phyloP scores from a whole-genome alignment of 92 coral and sea anemone genomes.

The Phenganax subtilis region DNA sequence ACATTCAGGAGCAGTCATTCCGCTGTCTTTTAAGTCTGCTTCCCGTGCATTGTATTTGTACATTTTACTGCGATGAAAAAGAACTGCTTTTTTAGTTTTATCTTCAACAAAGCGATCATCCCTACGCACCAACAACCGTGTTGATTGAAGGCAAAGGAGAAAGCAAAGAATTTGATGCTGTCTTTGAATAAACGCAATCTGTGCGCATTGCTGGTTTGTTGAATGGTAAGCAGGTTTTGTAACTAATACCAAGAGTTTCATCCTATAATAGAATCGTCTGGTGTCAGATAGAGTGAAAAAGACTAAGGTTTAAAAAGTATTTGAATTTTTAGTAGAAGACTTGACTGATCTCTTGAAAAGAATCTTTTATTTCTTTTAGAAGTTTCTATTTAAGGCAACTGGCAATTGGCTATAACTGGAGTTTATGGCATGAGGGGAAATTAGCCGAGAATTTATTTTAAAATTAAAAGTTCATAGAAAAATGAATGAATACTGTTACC shows the following conservation, averaged over 20 bases:
- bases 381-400: no score
- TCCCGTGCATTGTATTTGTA: neutral
- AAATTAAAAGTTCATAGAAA: neutral
- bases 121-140: conserved; percentile 59
- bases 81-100: conserved; percentile 42
- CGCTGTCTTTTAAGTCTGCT: neutral
- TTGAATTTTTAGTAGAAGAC: no score
- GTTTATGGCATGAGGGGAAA: neutral
- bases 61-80: no score
- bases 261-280: neutral
- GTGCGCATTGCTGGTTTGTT: neutral
- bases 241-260: neutral
- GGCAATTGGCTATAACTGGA: no score
- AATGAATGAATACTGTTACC: neutral
- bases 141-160: conserved; percentile 58
- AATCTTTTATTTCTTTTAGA: no score
- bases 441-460: neutral
- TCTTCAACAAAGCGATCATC: conserved; percentile 58
- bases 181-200: conserved; percentile 28
- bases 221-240: neutral
- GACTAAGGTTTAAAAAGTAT: no score
- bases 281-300: neutral
- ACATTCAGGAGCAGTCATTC: neutral
- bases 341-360: no score
- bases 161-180: conserved; percentile 45